Conservation (phyloP, 2,797 vertebrate species). For the Rhinella marina region DNA sequence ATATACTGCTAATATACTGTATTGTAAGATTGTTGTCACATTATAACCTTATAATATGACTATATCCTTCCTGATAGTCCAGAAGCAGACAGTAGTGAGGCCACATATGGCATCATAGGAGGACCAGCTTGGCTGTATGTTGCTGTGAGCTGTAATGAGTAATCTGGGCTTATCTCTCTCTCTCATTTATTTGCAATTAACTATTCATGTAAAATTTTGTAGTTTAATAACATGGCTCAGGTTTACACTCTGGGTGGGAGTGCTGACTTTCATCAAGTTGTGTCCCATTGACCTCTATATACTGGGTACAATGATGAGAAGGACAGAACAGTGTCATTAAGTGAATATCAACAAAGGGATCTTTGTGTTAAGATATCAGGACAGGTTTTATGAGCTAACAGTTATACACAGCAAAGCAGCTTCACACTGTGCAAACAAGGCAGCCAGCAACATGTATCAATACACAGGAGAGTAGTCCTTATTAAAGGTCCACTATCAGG, state of each 20-base stretch:
- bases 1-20: neutral
- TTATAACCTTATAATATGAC: conserved; percentile 5
- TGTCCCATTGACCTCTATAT: conserved; percentile 20
- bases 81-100: neutral
- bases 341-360: conserved; percentile 28
- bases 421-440: neutral
- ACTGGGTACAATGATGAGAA: conserved; percentile 15
- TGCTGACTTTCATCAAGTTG: conserved; percentile 28
- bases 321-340: conserved; percentile 24
- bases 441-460: neutral
- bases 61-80: neutral
- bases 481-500: neutral
- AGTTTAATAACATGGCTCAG: neutral
- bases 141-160: neutral
- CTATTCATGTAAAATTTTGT: conserved; percentile 34
- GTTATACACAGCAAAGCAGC: neutral
- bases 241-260: conserved; percentile 18
- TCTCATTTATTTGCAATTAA: conserved; percentile 28
- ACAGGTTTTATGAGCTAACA: conserved; percentile 38
- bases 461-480: neutral
- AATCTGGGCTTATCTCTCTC: neutral
- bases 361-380: conserved; percentile 43
- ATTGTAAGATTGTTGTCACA: neutral
- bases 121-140: neutral
- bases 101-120: neutral